Evolutionary conservation across 2,888 invertebrate species (phyloP), one percentile per base, ranked within the genome.

Genomic region (Herminia tarsipennalis): DNA sequence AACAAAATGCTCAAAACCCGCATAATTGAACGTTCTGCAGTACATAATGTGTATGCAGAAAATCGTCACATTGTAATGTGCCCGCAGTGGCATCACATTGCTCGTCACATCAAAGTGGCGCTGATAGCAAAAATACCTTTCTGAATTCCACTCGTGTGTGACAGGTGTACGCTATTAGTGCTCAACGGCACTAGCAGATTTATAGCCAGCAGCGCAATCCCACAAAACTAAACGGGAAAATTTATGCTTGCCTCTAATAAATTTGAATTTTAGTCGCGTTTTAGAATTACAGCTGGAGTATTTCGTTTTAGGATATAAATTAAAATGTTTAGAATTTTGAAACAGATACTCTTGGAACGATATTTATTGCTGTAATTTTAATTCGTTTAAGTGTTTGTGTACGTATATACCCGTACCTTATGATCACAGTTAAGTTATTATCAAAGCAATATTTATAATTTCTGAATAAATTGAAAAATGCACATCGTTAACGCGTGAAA

Each of bases 151-250:
- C 54, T 50, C 42, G 45, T 48, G 44, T 57, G 66, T 67, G 67
- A 68, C 70, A 74, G 73, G 71, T 72, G 70, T 60, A 61, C 28
- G 59, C 68, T 68, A 73, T 72, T 76, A 75, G 67, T 70, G 56
- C 57, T 54, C 62, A 71, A 66, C 61, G 60, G 66, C 47, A 65
- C 50, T 34, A 51, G 40, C 56, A 64, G 67, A 78, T 76, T 77
- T 78, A 78, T 76, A 56, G 60, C 51, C 21, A 59, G 44, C 57
- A 40, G 50, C 52, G 58, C 66, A 61, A 56, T 64, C 60, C 71
- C 70, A 67, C 74, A 75, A 72, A 71, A 72, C 74, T 73, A 73
- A 74, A 72, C 66, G 56, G 55, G 53, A 57, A 63, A 69, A 77
- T 80, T 48, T 66, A 68, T 66, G 50, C 40, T 46, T 42, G 52